A percentile compares a stretch with the other conserved stretches of the same genome.
Evolutionary conservation across 1,140 invertebrate genomes (phyloP).

Genomic region (Brachionus koreanus): DNA sequence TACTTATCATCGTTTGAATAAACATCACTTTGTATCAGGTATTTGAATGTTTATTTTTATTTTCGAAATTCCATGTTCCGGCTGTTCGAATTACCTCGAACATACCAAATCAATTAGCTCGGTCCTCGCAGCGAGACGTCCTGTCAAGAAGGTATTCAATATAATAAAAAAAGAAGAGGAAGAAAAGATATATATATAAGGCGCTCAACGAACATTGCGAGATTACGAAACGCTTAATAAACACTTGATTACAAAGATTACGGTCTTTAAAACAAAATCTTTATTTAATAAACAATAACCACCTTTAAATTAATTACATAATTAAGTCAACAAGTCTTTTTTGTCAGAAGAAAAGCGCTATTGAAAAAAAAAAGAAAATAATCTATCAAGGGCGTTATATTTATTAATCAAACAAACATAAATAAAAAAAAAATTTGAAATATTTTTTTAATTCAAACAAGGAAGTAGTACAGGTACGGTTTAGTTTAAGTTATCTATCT

Average conservation of each 20-base stretch:
- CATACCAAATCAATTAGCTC: conserved; percentile 21
- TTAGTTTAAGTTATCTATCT: background rate
- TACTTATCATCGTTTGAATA: conserved; percentile 12
- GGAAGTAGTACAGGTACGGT: background rate
- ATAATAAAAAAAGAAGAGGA: background rate
- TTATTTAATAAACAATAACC: background rate
- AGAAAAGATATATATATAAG: background rate
- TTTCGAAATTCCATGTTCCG: background rate
- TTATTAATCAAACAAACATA: background rate
- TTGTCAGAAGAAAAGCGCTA: background rate
- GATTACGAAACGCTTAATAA: conserved; percentile 2
- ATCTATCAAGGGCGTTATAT: background rate
- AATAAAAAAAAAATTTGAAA: background rate
- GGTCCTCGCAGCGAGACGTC: background rate
- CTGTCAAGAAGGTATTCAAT: background rate
- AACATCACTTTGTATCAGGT: conserved; percentile 19
- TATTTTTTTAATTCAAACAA: background rate
- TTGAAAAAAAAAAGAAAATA: background rate
- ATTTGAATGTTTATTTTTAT: conserved; percentile 7
- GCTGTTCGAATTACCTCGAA: background rate
- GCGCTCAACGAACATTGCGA: background rate
- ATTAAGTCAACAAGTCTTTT: background rate
- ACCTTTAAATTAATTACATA: conserved; percentile 5
- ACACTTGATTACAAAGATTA: conserved; percentile 3
- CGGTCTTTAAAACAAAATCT: background rate